A percentile compares a stretch with the other conserved stretches of the same genome.
phyloP scores from a whole-genome alignment of 2,113 vertebrate species.

The Mirounga angustirostris region DNA sequence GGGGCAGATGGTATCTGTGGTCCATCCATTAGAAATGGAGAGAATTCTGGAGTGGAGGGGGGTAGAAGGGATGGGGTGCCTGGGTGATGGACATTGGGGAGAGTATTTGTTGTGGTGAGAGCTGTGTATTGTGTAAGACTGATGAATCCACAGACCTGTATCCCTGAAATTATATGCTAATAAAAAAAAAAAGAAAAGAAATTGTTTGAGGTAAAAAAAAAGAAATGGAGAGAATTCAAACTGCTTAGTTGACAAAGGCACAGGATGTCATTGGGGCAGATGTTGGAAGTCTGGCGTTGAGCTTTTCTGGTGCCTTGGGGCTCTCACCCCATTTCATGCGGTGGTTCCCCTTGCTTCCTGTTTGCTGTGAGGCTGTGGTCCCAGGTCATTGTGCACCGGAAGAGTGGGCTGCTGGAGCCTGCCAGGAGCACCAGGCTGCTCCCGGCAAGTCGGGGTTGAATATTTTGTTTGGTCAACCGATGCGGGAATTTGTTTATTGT shows the following conservation, averaged over 20 bases:
- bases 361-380: conserved; percentile 24
- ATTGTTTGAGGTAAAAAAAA: too few species aligned
- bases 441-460: neutral
- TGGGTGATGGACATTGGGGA: too few species aligned
- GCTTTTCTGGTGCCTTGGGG: neutral
- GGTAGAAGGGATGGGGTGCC: too few species aligned
- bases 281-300: neutral
- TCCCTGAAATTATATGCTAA: too few species aligned
- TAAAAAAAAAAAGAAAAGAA: too few species aligned
- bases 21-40: neutral
- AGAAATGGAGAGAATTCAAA: neutral
- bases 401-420: neutral
- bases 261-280: neutral
- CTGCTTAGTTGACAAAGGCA: neutral
- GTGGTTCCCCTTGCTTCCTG: neutral
- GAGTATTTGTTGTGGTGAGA: too few species aligned
- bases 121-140: too few species aligned
- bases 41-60: neutral
- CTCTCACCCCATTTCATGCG: neutral
- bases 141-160: too few species aligned
- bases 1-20: neutral
- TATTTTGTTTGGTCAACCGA: neutral
- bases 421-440: neutral
- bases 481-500: neutral
- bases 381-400: too few species aligned